Evolutionary conservation across 2,113 vertebrate genomes (phyloP).

Genomic region (Grammomys surdaster): DNA sequence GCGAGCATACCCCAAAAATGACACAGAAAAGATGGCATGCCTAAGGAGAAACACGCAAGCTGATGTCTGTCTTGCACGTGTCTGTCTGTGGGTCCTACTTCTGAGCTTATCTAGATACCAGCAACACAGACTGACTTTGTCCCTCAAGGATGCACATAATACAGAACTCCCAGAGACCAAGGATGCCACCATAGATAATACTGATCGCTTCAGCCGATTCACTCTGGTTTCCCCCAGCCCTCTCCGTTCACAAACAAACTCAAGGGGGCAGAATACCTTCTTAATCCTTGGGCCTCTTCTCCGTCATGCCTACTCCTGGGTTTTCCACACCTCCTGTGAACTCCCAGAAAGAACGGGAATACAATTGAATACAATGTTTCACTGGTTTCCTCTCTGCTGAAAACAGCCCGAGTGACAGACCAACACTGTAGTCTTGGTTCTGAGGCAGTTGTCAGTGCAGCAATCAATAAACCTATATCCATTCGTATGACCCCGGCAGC

Average conservation of each 20-base stretch:
- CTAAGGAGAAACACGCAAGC: background rate
- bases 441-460: too few relatives aligned
- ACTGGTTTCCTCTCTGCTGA: background rate
- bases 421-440: background rate
- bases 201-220: background rate
- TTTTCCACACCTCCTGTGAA: background rate
- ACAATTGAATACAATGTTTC: background rate
- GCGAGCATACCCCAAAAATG: background rate
- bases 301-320: background rate
- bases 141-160: background rate
- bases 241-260: background rate
- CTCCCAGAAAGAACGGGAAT: background rate
- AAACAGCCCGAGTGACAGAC: background rate
- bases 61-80: background rate
- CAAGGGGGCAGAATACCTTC: background rate
- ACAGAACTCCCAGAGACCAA: conserved; percentile 24
- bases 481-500: background rate
- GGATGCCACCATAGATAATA: background rate
- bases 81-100: background rate
- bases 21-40: background rate
- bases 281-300: background rate
- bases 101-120: background rate
- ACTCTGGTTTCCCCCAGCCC: too few relatives aligned
- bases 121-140: background rate
- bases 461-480: background rate